These are phyloP conservation scores for Stegodyphus dumicola DNA, from an alignment of 1,140 invertebrate species.

Conservation along the genomic window DNA sequence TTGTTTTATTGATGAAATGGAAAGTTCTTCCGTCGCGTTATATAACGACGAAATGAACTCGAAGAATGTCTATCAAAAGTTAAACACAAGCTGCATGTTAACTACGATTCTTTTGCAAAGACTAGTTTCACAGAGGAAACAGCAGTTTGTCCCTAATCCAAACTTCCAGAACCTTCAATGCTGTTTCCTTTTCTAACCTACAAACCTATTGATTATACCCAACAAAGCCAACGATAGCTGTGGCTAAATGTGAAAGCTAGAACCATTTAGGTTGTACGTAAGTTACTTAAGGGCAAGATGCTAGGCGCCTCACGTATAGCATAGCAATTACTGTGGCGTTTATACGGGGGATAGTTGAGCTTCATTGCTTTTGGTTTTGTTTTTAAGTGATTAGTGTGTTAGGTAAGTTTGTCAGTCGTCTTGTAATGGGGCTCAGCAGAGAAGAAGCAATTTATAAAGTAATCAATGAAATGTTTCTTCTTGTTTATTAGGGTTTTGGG, in stretches of 20 bases:
- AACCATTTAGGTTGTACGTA: conserved; percentile 58
- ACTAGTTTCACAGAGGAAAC: conserved; percentile 57
- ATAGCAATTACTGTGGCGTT: conserved; percentile 58
- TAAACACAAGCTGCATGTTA: conserved; percentile 43
- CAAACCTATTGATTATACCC: conserved; percentile 58
- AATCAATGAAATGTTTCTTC: conserved; percentile 59
- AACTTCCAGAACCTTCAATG: conserved; percentile 50
- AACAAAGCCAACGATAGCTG: conserved; percentile 59
- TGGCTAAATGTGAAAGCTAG: conserved; percentile 56
- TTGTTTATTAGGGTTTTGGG: conserved; percentile 54
- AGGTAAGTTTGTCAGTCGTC: conserved; percentile 61
- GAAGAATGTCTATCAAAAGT: conserved; percentile 22
- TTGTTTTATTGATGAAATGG: too few species aligned
- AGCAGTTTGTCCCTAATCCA: conserved; percentile 47
- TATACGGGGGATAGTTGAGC: conserved; percentile 59
- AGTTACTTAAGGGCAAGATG: conserved; percentile 57
- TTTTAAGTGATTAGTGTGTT: conserved; percentile 61
- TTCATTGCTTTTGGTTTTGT: conserved; percentile 51
- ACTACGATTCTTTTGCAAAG: conserved; percentile 42
- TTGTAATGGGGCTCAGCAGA: conserved; percentile 56
- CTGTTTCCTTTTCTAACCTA: conserved; percentile 49
- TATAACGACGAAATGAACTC: neutral
- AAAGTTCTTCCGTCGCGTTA: too few species aligned
- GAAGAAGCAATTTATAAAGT: conserved; percentile 61
- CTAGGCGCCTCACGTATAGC: conserved; percentile 58